These are phyloP conservation scores for Agriopis aurantiaria DNA, from an alignment of 2,888 invertebrate species.

Conservation along the genomic window DNA sequence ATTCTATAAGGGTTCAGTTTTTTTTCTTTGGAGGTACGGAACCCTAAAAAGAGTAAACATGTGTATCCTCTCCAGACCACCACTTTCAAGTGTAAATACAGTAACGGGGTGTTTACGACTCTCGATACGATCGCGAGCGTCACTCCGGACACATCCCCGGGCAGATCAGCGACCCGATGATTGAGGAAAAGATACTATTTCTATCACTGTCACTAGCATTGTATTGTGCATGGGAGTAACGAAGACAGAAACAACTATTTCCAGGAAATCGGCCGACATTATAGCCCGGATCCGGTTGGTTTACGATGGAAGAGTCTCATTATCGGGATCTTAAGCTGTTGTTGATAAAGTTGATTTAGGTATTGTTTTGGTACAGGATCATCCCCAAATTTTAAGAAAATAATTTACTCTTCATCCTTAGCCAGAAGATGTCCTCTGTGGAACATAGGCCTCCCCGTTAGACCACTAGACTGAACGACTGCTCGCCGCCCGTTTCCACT, in stretches of 20 bases:
- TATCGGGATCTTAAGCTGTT: not conserved
- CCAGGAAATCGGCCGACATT: not conserved
- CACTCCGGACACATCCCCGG: not conserved
- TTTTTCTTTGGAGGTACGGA: too few relatives aligned
- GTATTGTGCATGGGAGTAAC: not conserved
- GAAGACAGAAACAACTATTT: not conserved
- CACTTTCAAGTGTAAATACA: not conserved
- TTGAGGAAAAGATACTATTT: not conserved
- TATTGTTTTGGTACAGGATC: constrained; percentile 1
- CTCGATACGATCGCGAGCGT: not conserved
- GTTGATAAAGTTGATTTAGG: constrained; percentile 8
- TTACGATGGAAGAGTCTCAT: not conserved
- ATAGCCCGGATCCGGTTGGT: not conserved
- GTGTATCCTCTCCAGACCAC: not conserved
- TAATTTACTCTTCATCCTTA: too few relatives aligned
- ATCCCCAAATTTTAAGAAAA: too few relatives aligned
- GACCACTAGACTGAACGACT: too few relatives aligned
- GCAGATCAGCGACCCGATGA: not conserved
- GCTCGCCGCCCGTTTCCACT: too few relatives aligned
- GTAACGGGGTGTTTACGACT: constrained; percentile 3
- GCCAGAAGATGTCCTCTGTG: too few relatives aligned
- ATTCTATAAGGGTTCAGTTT: too few relatives aligned
- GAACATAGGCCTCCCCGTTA: too few relatives aligned
- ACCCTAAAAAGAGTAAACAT: not conserved
- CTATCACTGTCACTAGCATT: not conserved